Conservation (phyloP, 2,888 invertebrate species). For the Protodeltote pygarga region DNA sequence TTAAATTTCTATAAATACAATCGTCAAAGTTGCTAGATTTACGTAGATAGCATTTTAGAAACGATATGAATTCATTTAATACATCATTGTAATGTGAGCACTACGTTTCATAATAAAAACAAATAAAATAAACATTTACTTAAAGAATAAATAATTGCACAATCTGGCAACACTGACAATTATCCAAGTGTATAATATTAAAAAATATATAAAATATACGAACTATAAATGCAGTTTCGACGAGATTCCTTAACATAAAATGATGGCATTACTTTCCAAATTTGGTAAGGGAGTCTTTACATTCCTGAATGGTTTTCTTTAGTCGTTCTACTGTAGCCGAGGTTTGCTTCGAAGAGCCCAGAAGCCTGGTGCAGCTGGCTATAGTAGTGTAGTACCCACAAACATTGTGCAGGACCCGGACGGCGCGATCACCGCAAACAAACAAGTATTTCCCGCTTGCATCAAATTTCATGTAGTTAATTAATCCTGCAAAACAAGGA, state of each 20-base stretch:
- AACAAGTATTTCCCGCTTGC: conserved; percentile 91
- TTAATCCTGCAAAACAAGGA: conserved; percentile 85
- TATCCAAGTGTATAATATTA: conserved; percentile 16
- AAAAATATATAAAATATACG: conserved; percentile 32
- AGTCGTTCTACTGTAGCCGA: conserved; percentile 93
- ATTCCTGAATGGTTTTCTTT: conserved; percentile 89
- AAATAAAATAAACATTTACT: no score
- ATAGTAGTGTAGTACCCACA: conserved; percentile 79
- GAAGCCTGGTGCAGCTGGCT: conserved; percentile 71
- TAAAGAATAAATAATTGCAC: no score
- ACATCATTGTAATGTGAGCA: no score
- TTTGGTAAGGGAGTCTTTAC: conserved; percentile 77
- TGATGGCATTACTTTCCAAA: conserved; percentile 68
- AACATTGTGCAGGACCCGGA: conserved; percentile 92
- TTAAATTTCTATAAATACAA: conserved; percentile 19
- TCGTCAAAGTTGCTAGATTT: conserved; percentile 47
- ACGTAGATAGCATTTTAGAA: no score
- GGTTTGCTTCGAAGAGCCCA: conserved; percentile 87
- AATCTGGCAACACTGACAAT: conserved; percentile 49
- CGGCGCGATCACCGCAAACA: conserved; percentile 91
- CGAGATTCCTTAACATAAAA: conserved; percentile 28
- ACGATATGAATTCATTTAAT: no score
- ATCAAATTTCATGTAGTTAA: conserved; percentile 91
- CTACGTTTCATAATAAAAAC: no score
- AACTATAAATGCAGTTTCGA: conserved; percentile 47